These are phyloP conservation scores for Felis catus DNA, from an alignment of 2,113 vertebrate genomes.

Conservation along the genomic window F.catus_Fca126_mat1.0 CM031411.1:10865001-10865500, in stretches of 20 bases:
- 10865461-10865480: constrained; percentile 4
- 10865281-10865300: neutral
- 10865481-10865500: constrained; percentile 33
- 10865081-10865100: neutral
- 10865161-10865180: constrained; percentile 6
- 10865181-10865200: neutral
- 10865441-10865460: neutral
- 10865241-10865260: neutral
- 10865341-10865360: neutral
- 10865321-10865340: neutral
- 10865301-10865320: neutral
- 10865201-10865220: neutral
- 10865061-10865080: neutral
- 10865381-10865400: neutral
- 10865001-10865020: neutral
- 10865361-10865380: neutral
- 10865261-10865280: neutral
- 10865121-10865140: neutral
- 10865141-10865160: neutral
- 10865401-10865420: neutral
- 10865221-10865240: neutral
- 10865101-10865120: neutral
- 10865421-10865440: neutral
- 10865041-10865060: neutral
- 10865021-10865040: neutral